phyloP scores from a whole-genome alignment of 2,888 invertebrate genomes.

The Sinopyrophorus schimmeli region DNA sequence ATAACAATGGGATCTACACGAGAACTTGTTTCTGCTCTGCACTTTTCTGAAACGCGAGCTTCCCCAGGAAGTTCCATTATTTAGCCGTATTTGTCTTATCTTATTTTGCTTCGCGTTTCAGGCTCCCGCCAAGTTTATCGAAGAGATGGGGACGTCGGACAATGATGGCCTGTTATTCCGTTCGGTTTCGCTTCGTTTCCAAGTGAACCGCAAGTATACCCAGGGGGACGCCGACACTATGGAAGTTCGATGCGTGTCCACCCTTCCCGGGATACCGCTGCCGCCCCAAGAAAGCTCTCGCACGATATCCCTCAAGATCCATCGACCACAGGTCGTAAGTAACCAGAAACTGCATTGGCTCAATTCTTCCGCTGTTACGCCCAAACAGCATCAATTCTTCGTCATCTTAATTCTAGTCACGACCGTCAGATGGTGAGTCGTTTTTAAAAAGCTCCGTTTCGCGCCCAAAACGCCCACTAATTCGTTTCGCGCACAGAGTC shows the following conservation, averaged over 20 bases:
- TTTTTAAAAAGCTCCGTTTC: too few species aligned
- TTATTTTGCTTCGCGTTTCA: constrained; percentile 27
- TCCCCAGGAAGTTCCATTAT: constrained; percentile 18
- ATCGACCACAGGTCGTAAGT: constrained; percentile 26
- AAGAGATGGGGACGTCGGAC: constrained; percentile 26
- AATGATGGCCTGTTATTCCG: constrained; percentile 25
- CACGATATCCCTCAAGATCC: constrained; percentile 21
- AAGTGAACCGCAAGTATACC: constrained; percentile 28
- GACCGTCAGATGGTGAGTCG: constrained; percentile 23
- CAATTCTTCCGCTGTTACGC: constrained; percentile 19
- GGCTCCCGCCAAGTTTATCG: constrained; percentile 26
- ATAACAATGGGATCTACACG: constrained; percentile 21
- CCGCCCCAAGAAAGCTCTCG: constrained; percentile 22
- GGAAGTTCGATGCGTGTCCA: constrained; percentile 26
- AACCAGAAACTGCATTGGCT: constrained; percentile 29
- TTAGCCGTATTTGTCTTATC: constrained; percentile 27
- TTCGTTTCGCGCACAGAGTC: too few species aligned
- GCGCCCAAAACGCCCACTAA: too few species aligned
- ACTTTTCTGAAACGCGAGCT: constrained; percentile 27
- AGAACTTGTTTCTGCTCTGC: constrained; percentile 22
- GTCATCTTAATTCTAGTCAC: constrained; percentile 16
- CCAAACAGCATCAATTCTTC: constrained; percentile 11
- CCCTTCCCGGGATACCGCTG: constrained; percentile 28
- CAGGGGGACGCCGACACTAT: constrained; percentile 25
- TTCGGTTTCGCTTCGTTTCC: constrained; percentile 26